Evolutionary conservation across 2,797 vertebrate species (phyloP), one percentile per base, ranked within the genome.

Genomic region (Chloroceryle amazona): DNA sequence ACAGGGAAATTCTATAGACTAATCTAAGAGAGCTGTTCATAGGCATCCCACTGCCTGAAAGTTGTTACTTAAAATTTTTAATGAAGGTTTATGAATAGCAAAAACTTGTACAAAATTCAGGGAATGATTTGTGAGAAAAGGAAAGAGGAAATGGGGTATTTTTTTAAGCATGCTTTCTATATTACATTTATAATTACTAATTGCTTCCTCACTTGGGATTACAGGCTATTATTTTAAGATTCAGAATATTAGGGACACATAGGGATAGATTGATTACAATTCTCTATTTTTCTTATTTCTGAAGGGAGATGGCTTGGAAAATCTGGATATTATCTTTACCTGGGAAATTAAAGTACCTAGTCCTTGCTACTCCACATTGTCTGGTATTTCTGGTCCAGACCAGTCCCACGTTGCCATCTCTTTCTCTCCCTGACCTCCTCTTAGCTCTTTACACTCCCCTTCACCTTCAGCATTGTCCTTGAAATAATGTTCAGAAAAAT

Each of bases 171-270:
- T n/a, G 8, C 55, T 91, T 91, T 90, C 26, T 60, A 4, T 35
- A 62, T 58, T 66, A 28, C 23, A 58, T 67, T 90, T 52, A 5
- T 58, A 70, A 72, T 89, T 78, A 81, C 37, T 39, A 82, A 85
- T 78, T 82, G 16, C 39, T 95, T 91, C 84, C 67, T 91, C 41
- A 23, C 22, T 41, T 60, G 67, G 65, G 60, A 86, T 86, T 95
- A 26, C n/a, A 57, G n/a, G 28, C 6, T 67, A 44, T 82, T 84
- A 51, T 80, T 92, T 86, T 55, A 82, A 87, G 47, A 15, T 58
- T 82, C 44, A 89, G 63, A 87, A 37, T 14, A 33, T 60, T 81
- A 61, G 25, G 55, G 11, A 20, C 13, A 8, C n/a, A 21, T 54
- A 26, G 44, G 13, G 22, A 47, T 13, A 70, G 14, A 75, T 0